These are phyloP conservation scores for Acleris laterana DNA, from an alignment of 2,888 invertebrate genomes.

Conservation along the genomic window DNA sequence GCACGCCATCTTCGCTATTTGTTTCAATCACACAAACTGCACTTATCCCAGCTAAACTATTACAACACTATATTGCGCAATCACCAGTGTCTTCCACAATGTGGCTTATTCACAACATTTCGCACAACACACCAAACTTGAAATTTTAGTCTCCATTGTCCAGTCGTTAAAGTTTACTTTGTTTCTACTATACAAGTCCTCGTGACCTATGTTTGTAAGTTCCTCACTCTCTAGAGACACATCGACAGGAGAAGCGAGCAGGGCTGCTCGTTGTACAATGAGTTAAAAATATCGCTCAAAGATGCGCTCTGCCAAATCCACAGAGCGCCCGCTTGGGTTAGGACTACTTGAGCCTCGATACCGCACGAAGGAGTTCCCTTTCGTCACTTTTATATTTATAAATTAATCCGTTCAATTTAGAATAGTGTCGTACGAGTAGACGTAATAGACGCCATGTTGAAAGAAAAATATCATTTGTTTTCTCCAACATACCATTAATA, in stretches of 20 bases:
- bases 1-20: conserved; percentile 80
- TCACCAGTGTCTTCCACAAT: conserved; percentile 47
- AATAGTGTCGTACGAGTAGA: conserved; percentile 15
- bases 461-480: conserved; percentile 17
- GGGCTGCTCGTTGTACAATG: conserved; percentile 79
- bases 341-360: conserved; percentile 78
- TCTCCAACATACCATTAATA: background rate
- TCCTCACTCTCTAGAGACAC: conserved; percentile 75
- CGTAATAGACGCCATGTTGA: conserved; percentile 14
- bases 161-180: conserved; percentile 41
- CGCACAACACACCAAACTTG: conserved; percentile 44
- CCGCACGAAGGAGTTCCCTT: conserved; percentile 57
- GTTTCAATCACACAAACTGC: conserved; percentile 62
- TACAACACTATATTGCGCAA: conserved; percentile 67
- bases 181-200: conserved; percentile 45
- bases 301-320: conserved; percentile 82
- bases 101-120: conserved; percentile 31
- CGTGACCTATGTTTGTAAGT: conserved; percentile 54
- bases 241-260: conserved; percentile 74
- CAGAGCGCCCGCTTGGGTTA: conserved; percentile 64
- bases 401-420: conserved; percentile 20
- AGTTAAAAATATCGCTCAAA: conserved; percentile 83
- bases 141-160: conserved; percentile 49
- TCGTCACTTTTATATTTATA: conserved; percentile 47
- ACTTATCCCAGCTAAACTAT: conserved; percentile 55